Evolutionary conservation across 2,888 invertebrate genomes (phyloP).

Genomic region (Metacarcinus magister): DNA sequence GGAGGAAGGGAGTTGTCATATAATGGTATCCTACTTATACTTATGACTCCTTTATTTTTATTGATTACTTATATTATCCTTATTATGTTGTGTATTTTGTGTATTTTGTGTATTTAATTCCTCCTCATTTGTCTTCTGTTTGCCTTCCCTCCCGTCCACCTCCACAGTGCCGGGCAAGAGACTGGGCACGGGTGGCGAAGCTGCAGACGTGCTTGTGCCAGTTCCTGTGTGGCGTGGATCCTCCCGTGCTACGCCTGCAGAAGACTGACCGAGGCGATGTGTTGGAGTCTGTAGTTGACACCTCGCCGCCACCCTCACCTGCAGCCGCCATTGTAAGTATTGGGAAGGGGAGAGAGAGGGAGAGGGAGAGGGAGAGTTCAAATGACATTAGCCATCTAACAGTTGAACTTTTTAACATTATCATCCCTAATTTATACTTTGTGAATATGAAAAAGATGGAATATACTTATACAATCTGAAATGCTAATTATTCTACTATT

Average conservation of each 20-base stretch:
- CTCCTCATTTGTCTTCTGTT: neutral
- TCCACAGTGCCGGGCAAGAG: conserved; percentile 69
- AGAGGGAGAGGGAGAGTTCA: too few species aligned
- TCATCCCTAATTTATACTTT: too few species aligned
- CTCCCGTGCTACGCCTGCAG: conserved; percentile 91
- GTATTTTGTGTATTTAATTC: too few species aligned
- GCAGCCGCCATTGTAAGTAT: conserved; percentile 83
- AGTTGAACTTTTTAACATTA: too few species aligned
- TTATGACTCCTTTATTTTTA: too few species aligned
- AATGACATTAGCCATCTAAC: too few species aligned
- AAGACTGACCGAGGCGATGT: conserved; percentile 87
- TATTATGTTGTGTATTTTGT: too few species aligned
- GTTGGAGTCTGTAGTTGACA: conserved; percentile 81
- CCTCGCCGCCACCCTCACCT: conserved; percentile 83
- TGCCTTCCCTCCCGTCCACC: neutral
- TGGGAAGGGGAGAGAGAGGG: too few species aligned
- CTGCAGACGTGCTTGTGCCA: conserved; percentile 83
- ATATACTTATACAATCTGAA: neutral
- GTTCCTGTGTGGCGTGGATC: conserved; percentile 93
- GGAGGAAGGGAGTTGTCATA: too few species aligned
- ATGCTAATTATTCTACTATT: neutral
- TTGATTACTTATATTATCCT: too few species aligned
- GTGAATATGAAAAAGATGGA: too few species aligned
- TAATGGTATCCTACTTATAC: too few species aligned
- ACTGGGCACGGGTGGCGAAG: conserved; percentile 71